Evolutionary conservation across 2,113 vertebrate genomes (phyloP).

Genomic region (Apodemus sylvaticus): DNA sequence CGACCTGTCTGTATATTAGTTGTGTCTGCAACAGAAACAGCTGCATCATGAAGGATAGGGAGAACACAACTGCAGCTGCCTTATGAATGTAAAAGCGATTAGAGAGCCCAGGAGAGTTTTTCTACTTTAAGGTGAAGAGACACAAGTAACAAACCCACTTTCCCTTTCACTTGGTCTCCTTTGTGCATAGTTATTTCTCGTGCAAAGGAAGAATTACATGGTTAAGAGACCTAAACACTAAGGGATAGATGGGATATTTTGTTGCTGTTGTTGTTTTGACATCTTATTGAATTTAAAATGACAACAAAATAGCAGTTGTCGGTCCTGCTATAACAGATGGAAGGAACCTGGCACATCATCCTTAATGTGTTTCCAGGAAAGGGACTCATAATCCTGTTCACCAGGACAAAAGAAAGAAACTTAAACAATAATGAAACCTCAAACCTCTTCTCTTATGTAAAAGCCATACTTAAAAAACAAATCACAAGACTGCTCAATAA

Average conservation of each 20-base stretch:
- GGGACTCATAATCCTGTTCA: constrained; percentile 30
- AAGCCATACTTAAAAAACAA: constrained; percentile 33
- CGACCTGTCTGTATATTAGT: background rate
- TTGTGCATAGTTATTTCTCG: background rate
- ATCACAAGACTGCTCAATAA: background rate
- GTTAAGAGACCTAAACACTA: background rate
- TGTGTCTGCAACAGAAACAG: background rate
- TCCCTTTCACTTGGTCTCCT: background rate
- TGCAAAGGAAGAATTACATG: background rate
- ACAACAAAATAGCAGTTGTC: constrained; percentile 59
- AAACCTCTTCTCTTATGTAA: constrained; percentile 9
- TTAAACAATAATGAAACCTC: constrained; percentile 37
- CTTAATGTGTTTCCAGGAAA: constrained; percentile 61
- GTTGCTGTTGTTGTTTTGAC: background rate
- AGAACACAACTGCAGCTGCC: background rate
- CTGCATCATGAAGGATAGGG: background rate
- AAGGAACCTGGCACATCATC: constrained; percentile 50
- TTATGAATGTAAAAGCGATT: background rate
- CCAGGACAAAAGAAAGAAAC: constrained; percentile 18
- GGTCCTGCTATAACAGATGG: constrained; percentile 72
- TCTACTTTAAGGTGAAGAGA: background rate
- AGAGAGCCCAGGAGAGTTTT: background rate
- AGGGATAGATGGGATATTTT: constrained; percentile 29
- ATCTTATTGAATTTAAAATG: constrained; percentile 66
- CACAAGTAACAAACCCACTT: background rate